Base-by-base conservation (phyloP, 2,113 vertebrate genomes). In the Leptosomus discolor region DNA sequence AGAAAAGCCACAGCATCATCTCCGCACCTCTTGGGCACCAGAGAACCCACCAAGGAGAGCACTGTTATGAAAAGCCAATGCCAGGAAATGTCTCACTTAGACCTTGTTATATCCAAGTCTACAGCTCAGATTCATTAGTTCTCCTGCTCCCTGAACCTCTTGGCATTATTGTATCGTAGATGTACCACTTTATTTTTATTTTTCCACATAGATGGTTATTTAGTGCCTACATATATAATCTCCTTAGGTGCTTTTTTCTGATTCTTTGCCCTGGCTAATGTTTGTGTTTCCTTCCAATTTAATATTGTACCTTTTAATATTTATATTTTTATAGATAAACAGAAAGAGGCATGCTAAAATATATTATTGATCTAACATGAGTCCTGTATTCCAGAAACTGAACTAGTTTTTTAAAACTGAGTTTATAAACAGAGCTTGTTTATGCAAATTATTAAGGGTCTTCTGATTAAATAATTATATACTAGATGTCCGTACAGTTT, bases 391-490 rank as follows among this genome's bases (percentile, higher is more conserved):
- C 57, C 15, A 56, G 74, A 83, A 93, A 45, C 22, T 8, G 10
- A 75, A 30, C 22, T 60, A 21, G 3, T 29, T 37, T 67, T 93
- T 90, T 65, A 75, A 79, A 88, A 67, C 12, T 2, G 8, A 76
- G 27, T 93, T 82, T 64, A 63, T 75, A 54, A 82, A 90, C 60
- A 58, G 61, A 71, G 70, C 37, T 82, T 71, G 39, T 78, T 68
- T 34, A 36, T 91, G 53, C 30, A 81, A 46, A 36, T 84, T 91
- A 20, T 63, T 88, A 90, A 76, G 41, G 34, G 20, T 71, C 24
- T 93, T 91, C 54, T 67, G 9, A 60, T 86, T 87, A 90, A 85
- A 51, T 77, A 85, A 91, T 68, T 71, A 6, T 23, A 43, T 39
- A 36, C 53, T 93, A 41, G 91, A 82, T 45, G 45, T 75, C 57